Evolutionary conservation across 1,140 invertebrate genomes (phyloP).

Genomic region (Eciton burchellii): DNA sequence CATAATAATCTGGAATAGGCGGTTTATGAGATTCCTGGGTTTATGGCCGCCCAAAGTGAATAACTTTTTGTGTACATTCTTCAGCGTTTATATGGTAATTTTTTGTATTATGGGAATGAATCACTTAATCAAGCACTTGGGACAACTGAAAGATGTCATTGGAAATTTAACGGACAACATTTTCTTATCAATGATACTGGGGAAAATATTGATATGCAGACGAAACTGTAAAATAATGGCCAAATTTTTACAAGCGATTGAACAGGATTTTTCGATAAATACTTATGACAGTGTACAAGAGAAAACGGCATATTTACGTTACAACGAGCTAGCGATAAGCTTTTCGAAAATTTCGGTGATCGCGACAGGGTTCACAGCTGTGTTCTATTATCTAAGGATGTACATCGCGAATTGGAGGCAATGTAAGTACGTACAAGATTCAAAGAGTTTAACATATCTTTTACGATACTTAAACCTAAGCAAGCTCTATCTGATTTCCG

Average conservation of each 20-base stretch:
- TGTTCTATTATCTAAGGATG: not conserved
- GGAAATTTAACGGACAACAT: slow-evolving; percentile 54
- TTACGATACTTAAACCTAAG: too few relatives aligned
- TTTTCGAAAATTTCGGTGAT: not conserved
- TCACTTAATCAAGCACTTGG: slow-evolving; percentile 7
- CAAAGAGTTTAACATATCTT: too few relatives aligned
- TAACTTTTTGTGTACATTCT: slow-evolving; percentile 5
- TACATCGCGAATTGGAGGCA: slow-evolving; percentile 8
- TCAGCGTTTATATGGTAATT: slow-evolving; percentile 23
- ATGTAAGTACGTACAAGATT: slow-evolving; percentile 14
- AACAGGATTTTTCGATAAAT: not conserved
- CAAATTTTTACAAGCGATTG: slow-evolving; percentile 25
- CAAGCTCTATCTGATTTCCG: too few relatives aligned
- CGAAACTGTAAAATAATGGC: not conserved
- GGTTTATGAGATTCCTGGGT: slow-evolving; percentile 25
- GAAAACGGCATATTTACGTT: slow-evolving; percentile 11
- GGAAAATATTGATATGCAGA: slow-evolving; percentile 15
- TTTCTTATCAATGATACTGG: not conserved
- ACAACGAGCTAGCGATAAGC: not conserved
- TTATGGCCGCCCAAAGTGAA: slow-evolving; percentile 46
- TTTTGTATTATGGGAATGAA: not conserved
- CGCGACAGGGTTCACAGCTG: not conserved
- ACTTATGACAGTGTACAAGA: slow-evolving; percentile 2
- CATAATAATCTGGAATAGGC: slow-evolving; percentile 45
- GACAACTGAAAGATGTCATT: not conserved